Evolutionary conservation across 2,797 vertebrate species (phyloP), one percentile per base, ranked within the genome.

Genomic region (Pseudochromis fuscus): DNA sequence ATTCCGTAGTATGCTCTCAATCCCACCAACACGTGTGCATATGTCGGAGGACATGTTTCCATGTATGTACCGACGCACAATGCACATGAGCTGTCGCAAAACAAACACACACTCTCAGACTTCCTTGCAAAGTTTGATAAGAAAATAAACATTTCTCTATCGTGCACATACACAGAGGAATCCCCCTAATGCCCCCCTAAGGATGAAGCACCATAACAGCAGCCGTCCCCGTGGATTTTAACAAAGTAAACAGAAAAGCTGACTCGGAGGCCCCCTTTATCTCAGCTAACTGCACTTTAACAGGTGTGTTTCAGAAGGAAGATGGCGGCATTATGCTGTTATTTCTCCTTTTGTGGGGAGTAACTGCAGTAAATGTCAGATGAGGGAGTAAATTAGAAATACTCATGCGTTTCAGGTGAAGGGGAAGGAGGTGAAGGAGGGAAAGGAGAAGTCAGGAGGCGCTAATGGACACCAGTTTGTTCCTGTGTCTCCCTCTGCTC

Each of bases 401-500:
- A 51, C 70, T 75, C 70, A 44, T 31, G 28, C 7, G 24, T 88
- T 75, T 58, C 85, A 90, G 84, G 96, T 93, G 82, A 85, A 98
- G 95, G 92, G 92, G 45, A 92, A 97, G 93, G 92, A 93, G 45
- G 93, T 94, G 44, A 94, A 93, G 64, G 92, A 93, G 35, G 89
- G 83, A 53, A 96, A 95, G 93, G 95, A 96, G 49, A 98, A 96
- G 85, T 46, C 71, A 0, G 87, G 83, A 82, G 59, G 81, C 3
- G 5, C 77, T 30, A 95, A 81, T 59, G 94, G 93, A 71, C 97
- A 98, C 85, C 95, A 91, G 72, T 97, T 97, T 91, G 86, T 90
- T 52, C 90, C 91, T 0, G 93, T 93, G 46, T 94, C 93, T 3
- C 93, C 94, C 67, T 91, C 94, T 53, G 95, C 94, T 30, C 84